Conservation (phyloP, 2,113 vertebrate species). For the Takifugu flavidus region DNA sequence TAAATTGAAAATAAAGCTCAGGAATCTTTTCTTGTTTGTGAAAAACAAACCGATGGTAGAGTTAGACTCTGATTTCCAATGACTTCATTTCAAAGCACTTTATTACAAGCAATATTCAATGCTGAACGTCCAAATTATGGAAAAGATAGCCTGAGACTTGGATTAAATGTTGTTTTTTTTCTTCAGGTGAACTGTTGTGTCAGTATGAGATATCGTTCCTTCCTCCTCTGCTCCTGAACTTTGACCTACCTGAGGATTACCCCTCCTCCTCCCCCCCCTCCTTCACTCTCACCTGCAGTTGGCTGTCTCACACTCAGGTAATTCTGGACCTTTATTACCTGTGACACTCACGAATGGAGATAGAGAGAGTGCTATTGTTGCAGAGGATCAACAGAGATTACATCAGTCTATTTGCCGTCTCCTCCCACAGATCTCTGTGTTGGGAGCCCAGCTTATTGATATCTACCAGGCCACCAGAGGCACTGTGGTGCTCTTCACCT, state of each 20-base stretch:
- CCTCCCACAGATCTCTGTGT: conserved; percentile 56
- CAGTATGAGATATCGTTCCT: conserved; percentile 76
- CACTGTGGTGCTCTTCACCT: conserved; percentile 85
- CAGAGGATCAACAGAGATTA: background rate
- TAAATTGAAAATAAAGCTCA: conserved; percentile 6
- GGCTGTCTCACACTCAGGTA: conserved; percentile 86
- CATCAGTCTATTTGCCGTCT: background rate
- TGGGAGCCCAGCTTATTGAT: conserved; percentile 78
- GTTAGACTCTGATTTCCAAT: no score
- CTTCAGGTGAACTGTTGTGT: conserved; percentile 29
- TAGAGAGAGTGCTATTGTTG: background rate
- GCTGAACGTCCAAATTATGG: background rate
- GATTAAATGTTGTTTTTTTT: background rate
- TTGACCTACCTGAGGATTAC: conserved; percentile 84
- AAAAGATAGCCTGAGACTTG: background rate
- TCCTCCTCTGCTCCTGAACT: conserved; percentile 83
- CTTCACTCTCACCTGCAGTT: conserved; percentile 84
- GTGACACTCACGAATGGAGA: background rate
- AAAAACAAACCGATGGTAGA: background rate
- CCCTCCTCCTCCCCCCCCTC: conserved; percentile 80
- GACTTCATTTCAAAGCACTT: background rate
- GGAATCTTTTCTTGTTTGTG: background rate
- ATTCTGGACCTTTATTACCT: conserved; percentile 29
- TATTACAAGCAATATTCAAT: background rate
- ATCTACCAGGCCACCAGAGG: conserved; percentile 82